Conservation (phyloP, 2,888 invertebrate genomes). For the Pseudococcus jackbeardsleyi region DNA sequence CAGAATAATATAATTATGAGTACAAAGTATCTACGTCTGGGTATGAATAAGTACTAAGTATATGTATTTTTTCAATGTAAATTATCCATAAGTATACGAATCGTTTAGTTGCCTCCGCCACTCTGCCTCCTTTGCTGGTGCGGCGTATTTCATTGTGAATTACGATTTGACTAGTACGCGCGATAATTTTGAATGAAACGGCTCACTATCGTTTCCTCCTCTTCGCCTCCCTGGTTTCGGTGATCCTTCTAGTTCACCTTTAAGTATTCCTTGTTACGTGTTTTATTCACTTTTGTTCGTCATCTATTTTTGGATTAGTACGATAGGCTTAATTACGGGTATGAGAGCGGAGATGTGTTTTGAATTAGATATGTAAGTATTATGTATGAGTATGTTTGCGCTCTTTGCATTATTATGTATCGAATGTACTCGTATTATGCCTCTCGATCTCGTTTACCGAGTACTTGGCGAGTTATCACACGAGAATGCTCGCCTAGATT, state of each 20-base stretch:
- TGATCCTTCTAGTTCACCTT: background rate
- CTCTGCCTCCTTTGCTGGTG: background rate
- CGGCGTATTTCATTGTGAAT: background rate
- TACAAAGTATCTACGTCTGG: background rate
- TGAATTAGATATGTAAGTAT: background rate
- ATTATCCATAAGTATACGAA: background rate
- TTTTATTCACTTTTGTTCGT: background rate
- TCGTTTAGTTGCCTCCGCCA: background rate
- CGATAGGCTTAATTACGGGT: background rate
- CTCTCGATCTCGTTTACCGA: no score
- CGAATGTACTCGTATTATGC: no score
- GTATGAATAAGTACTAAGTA: background rate
- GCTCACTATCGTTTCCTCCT: background rate
- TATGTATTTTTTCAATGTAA: background rate
- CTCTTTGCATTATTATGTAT: no score
- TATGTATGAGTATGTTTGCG: background rate
- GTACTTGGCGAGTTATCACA: no score
- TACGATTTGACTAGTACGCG: background rate
- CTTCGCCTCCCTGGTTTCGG: background rate
- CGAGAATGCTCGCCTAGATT: no score
- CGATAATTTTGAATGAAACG: conserved; percentile 17
- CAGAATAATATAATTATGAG: background rate
- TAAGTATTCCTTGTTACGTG: background rate
- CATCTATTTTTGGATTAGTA: background rate
- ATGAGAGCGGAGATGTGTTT: background rate